Conservation (phyloP, 2,113 vertebrate species). For the Ammodramus savannarum region DNA sequence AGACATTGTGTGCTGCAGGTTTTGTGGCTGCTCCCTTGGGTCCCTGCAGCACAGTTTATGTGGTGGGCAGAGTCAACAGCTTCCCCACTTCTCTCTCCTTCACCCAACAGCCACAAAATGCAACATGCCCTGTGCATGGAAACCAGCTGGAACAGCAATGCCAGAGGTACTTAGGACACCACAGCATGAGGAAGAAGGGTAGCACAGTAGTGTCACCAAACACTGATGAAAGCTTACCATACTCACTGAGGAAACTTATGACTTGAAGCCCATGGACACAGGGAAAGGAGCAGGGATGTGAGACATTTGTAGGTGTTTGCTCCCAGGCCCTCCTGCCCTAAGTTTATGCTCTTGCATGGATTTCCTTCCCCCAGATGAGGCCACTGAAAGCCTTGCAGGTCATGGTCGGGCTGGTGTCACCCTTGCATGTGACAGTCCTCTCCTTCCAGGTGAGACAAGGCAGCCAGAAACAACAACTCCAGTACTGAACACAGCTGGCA, state of each 20-base stretch:
- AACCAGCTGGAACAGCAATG: background rate
- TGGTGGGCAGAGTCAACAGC: background rate
- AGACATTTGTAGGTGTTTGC: background rate
- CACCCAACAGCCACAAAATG: background rate
- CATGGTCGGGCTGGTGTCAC: background rate
- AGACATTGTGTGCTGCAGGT: rapidly evolving
- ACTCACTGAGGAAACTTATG: background rate
- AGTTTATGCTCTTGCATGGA: background rate
- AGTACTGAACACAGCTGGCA: background rate
- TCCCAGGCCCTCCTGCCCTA: background rate
- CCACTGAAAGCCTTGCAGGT: background rate
- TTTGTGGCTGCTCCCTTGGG: background rate
- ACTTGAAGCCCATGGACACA: background rate
- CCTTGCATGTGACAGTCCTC: rapidly evolving
- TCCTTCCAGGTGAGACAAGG: background rate
- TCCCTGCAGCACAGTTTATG: background rate
- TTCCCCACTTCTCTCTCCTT: background rate
- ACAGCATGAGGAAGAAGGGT: background rate
- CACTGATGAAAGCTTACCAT: background rate
- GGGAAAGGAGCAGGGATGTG: background rate
- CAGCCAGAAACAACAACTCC: background rate
- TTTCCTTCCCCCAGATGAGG: background rate
- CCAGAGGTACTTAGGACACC: background rate
- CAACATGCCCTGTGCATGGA: background rate
- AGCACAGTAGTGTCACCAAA: rapidly evolving